Evolutionary conservation across 92 coral and sea anemone genomes (phyloP), one percentile per base, ranked within the genome.

Genomic region (Desmophyllum pertusum): DNA sequence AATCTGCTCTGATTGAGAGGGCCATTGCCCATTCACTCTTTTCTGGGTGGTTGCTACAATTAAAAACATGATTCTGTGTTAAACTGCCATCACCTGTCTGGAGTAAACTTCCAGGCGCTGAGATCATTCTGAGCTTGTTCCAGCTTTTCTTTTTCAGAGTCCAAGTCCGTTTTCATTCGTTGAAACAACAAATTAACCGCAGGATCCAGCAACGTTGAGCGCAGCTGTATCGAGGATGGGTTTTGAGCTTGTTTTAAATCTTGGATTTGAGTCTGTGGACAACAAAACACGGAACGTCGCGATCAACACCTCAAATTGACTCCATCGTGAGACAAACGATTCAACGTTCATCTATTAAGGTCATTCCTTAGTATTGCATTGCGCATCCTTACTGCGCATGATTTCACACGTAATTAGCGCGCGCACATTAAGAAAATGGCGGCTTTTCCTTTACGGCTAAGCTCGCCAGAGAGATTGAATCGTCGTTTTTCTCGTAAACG

Each of bases 71-170:
- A 36, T 25, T 25, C n/a, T 25, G 6, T 37, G 46, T 33, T 18
- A 61, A 61, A 19, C 31, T 36, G 4, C 40, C 45, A 82, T 77
- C 95, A 96, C 99, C 99, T 96, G 91, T 96, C 99, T 18, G 99
- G 98, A 41, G 99, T 96, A 77, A 96, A 96, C 77, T 96, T 94
- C 99, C 99, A 96, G 27, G 98, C 99, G 75, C 96, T 95, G 69
- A 96, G 90, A 52, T 96, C 98, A 93, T 95, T 94, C 80, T 96
- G 99, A 50, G 99, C 99, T 76, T 96, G 99, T 63, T 96, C 99
- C 78, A 96, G 80, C 84, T 96, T 96, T 81, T 92, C 99, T 74
- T 96, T 96, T 40, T 97, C 91, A 53, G 93, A 94, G 83, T 96
- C 99, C 72, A 96, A 89, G 81, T 96, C 99, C 31, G 94, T 90